phyloP scores from a whole-genome alignment of 2,888 invertebrate genomes.

The Globia sparganii region DNA sequence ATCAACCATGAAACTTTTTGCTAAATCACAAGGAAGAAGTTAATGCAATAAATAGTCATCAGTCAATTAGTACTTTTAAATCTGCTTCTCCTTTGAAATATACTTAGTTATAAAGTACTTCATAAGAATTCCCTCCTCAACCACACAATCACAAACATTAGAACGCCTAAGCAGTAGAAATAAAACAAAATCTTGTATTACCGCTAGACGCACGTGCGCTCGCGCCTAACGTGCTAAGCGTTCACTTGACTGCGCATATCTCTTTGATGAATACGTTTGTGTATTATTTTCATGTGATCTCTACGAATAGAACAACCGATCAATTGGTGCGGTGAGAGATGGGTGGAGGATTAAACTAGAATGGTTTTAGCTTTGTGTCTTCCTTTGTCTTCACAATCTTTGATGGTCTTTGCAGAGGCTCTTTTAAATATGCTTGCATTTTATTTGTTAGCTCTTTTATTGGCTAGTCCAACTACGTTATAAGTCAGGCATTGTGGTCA shows the following conservation, averaged over 20 bases:
- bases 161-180: slow-evolving; percentile 32
- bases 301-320: slow-evolving; percentile 46
- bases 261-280: slow-evolving; percentile 60
- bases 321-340: slow-evolving; percentile 30
- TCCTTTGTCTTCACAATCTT: slow-evolving; percentile 3
- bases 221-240: slow-evolving; percentile 48
- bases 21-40: background rate
- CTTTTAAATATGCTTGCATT: background rate
- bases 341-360: slow-evolving; percentile 15
- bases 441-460: background rate
- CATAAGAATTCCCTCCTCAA: background rate
- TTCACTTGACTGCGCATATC: slow-evolving; percentile 54
- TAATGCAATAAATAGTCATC: background rate
- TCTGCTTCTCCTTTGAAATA: background rate
- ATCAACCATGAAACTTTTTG: background rate
- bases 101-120: background rate
- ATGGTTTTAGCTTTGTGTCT: slow-evolving; percentile 6
- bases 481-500: too few relatives aligned
- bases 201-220: slow-evolving; percentile 63
- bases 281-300: slow-evolving; percentile 50
- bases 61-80: background rate
- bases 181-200: slow-evolving; percentile 52
- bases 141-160: slow-evolving; percentile 20
- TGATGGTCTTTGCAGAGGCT: background rate
- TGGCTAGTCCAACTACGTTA: too few relatives aligned